phyloP scores from a whole-genome alignment of 1,140 invertebrate genomes.

The Pentalonia nigronervosa region DNA sequence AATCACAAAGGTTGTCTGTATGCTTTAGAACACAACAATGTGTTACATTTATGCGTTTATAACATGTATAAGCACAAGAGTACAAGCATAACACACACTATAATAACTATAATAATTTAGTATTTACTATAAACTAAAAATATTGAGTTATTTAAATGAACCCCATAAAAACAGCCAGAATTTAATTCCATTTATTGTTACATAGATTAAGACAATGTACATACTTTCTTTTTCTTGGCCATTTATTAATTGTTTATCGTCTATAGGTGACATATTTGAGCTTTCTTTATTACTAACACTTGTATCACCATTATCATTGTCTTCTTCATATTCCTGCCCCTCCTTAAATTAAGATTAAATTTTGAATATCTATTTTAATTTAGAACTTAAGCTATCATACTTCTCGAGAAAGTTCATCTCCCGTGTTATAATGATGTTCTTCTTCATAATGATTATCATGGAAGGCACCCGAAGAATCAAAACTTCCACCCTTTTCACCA shows the following conservation, averaged over 20 bases:
- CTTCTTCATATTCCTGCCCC: constrained; percentile 51
- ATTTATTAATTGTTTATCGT: constrained; percentile 43
- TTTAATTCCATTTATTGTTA: background rate
- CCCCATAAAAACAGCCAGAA: background rate
- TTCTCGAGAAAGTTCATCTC: constrained; percentile 22
- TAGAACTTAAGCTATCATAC: background rate
- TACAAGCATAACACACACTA: background rate
- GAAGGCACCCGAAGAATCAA: constrained; percentile 86
- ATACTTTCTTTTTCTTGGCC: constrained; percentile 51
- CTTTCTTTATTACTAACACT: constrained; percentile 52
- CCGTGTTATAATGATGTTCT: constrained; percentile 63
- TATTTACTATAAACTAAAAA: background rate
- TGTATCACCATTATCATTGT: constrained; percentile 22
- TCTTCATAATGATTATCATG: constrained; percentile 72
- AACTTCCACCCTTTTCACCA: constrained; percentile 81
- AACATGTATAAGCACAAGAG: no score
- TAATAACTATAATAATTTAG: background rate
- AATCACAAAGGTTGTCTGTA: no score
- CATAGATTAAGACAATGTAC: background rate
- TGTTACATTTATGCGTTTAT: no score
- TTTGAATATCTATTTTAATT: background rate
- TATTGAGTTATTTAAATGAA: no score
- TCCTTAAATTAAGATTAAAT: constrained; percentile 18
- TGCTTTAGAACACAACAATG: no score
- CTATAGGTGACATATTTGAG: constrained; percentile 28